These are phyloP conservation scores for Vanacampus margaritifer DNA, from an alignment of 2,113 vertebrate genomes.

Conservation along the genomic window DNA sequence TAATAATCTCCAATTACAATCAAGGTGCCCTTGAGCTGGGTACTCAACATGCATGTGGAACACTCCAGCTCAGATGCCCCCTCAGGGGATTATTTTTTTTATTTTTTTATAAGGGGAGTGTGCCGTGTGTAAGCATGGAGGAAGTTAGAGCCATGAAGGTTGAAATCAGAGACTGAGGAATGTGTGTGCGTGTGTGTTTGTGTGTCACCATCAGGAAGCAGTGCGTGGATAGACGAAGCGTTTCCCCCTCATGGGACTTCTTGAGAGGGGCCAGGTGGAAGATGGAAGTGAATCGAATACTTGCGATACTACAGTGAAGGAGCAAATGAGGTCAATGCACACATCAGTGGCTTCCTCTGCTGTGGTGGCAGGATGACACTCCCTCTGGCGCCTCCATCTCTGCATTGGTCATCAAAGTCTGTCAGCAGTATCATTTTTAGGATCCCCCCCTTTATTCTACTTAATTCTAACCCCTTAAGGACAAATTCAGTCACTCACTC, in stretches of 20 bases:
- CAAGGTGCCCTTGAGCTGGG: constrained; percentile 13
- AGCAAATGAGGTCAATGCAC: constrained; percentile 45
- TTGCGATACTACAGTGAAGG: constrained; percentile 37
- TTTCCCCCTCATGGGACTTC: constrained; percentile 47
- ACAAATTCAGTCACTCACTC: too few species aligned
- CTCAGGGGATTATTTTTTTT: constrained; percentile 13
- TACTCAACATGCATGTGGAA: neutral
- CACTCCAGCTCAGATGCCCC: neutral
- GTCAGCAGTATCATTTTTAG: neutral
- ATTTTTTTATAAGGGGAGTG: constrained; percentile 12
- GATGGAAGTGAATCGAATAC: constrained; percentile 39
- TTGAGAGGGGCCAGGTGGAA: constrained; percentile 63
- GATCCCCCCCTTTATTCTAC: too few species aligned
- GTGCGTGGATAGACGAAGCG: constrained; percentile 40
- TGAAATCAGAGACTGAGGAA: constrained; percentile 49
- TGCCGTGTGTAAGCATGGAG: constrained; percentile 5
- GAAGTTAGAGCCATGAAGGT: constrained; percentile 33
- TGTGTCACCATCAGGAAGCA: constrained; percentile 19
- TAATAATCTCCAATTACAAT: constrained; percentile 1
- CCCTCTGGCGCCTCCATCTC: constrained; percentile 5
- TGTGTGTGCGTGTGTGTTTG: constrained; percentile 17
- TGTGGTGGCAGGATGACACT: constrained; percentile 27
- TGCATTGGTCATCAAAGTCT: neutral
- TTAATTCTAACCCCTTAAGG: too few species aligned
- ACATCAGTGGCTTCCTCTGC: constrained; percentile 36